Conservation (phyloP, 1,140 invertebrate genomes). For the Aphaenogaster floridana region DNA sequence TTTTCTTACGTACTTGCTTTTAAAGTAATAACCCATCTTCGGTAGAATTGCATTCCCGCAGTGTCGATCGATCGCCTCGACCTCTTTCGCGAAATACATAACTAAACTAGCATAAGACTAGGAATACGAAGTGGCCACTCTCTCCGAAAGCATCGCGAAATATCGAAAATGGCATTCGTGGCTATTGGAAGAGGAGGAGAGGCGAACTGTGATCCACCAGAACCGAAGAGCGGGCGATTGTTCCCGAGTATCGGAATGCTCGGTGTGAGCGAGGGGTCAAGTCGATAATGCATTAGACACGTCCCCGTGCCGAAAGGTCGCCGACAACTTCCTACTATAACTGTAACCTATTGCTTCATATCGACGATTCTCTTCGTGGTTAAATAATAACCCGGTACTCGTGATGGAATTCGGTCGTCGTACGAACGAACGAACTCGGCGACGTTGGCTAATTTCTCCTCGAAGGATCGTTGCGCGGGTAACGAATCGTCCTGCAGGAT, state of each 20-base stretch:
- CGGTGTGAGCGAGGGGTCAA: conserved; percentile 73
- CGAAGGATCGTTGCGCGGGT: conserved; percentile 12
- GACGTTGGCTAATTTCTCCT: conserved; percentile 40
- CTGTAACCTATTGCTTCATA: conserved; percentile 78
- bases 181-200: neutral
- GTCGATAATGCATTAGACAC: conserved; percentile 71
- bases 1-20: neutral
- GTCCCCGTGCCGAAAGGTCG: conserved; percentile 81
- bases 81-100: neutral
- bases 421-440: neutral
- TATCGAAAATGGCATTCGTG: conserved; percentile 43
- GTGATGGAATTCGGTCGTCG: conserved; percentile 42
- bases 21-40: neutral
- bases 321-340: conserved; percentile 79
- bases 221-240: conserved; percentile 33
- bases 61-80: neutral
- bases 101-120: neutral
- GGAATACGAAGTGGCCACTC: neutral
- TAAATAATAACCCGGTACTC: conserved; percentile 52
- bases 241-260: conserved; percentile 48
- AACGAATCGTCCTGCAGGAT: conserved; percentile 25
- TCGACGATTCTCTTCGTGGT: conserved; percentile 21
- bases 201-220: neutral
- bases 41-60: neutral
- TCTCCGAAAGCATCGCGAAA: conserved; percentile 14